A percentile compares a stretch with the other conserved stretches of the same genome.
These are phyloP conservation scores for Sapayoa aenigma DNA, from an alignment of 2,113 vertebrate genomes.

Conservation along the genomic window DNA sequence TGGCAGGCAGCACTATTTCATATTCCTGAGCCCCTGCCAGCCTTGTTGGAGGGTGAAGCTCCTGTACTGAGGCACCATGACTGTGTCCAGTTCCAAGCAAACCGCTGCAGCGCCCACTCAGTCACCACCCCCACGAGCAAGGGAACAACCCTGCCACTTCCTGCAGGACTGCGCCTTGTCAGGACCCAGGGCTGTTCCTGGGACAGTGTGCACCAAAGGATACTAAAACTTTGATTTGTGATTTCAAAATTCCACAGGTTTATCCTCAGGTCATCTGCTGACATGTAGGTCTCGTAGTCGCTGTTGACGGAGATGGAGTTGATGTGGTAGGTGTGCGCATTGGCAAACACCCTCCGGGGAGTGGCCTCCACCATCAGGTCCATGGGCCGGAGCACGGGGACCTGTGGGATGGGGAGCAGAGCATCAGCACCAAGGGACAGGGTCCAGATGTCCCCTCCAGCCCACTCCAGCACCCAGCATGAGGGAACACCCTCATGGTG, in stretches of 20 bases:
- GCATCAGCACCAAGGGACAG: neutral
- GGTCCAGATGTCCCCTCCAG: accelerated
- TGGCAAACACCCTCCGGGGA: slow-evolving; percentile 89
- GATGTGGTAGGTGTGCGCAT: slow-evolving; percentile 96
- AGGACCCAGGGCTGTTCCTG: accelerated
- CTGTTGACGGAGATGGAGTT: slow-evolving; percentile 98
- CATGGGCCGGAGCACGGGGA: slow-evolving; percentile 92
- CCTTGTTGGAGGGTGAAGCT: neutral
- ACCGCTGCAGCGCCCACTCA: accelerated
- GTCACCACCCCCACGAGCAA: neutral
- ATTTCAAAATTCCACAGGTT: slow-evolving; percentile 98
- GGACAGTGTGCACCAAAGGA: slow-evolving; percentile 74
- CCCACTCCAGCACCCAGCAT: accelerated
- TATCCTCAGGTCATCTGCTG: slow-evolving; percentile 92
- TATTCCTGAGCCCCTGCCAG: neutral
- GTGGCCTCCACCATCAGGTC: slow-evolving; percentile 97
- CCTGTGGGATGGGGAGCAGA: slow-evolving; percentile 67
- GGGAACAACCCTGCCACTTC: neutral
- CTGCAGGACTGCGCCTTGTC: accelerated
- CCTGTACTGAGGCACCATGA: accelerated
- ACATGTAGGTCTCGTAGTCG: slow-evolving; percentile 96
- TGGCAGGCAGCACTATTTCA: accelerated
- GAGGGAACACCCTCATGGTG: accelerated
- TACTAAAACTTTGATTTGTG: slow-evolving; percentile 97
- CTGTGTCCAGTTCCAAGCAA: accelerated